Evolutionary conservation across 2,113 vertebrate species (phyloP).

Genomic region (Falcunculus frontatus): DNA sequence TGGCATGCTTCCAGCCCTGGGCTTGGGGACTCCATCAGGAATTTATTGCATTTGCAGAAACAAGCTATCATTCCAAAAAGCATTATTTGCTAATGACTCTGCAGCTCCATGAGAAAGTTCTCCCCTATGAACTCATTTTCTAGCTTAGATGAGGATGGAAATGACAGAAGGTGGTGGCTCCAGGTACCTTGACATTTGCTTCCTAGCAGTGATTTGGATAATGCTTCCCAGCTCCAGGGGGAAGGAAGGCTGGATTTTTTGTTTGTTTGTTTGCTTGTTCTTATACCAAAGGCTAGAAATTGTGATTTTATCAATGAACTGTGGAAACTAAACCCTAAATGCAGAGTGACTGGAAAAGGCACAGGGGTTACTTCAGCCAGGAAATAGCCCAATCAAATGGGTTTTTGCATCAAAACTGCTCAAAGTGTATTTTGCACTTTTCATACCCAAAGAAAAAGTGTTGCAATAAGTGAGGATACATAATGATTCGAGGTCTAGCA

Average conservation of each 20-base stretch:
- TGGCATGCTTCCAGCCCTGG: background rate
- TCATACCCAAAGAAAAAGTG: background rate
- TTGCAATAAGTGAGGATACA: constrained; percentile 19
- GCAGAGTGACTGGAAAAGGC: constrained; percentile 31
- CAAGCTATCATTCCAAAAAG: background rate
- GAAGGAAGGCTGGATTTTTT: background rate
- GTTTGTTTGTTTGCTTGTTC: background rate
- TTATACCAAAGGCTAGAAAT: constrained; percentile 2
- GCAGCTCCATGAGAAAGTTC: background rate
- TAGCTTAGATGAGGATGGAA: background rate
- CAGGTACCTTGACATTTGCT: background rate
- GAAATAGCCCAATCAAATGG: background rate
- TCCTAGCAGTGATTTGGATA: background rate
- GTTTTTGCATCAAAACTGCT: background rate
- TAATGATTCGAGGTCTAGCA: background rate
- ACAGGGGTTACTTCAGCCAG: background rate
- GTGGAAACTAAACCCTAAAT: constrained; percentile 38
- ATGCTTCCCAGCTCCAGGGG: background rate
- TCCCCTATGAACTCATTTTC: background rate
- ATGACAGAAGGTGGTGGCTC: background rate
- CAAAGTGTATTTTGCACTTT: background rate
- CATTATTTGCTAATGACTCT: background rate
- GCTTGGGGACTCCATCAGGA: background rate
- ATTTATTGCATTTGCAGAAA: background rate
- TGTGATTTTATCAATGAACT: constrained; percentile 25